Evolutionary conservation across 92 coral and sea anemone genomes (phyloP).

Genomic region (Meandrina meandrites): DNA sequence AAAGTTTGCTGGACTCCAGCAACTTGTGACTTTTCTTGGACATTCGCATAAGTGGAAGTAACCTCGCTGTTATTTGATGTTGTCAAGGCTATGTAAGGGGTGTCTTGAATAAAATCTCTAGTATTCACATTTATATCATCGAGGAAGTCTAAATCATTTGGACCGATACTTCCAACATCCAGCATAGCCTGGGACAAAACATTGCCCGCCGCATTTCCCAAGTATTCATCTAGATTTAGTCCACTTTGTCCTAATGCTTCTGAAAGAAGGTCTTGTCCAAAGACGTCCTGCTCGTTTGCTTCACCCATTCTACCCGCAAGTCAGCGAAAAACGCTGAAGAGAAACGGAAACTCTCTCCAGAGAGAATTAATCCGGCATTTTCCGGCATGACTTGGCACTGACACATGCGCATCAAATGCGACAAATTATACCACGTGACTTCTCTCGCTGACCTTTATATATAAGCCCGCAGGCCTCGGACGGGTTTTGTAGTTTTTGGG

Average conservation of each 20-base stretch:
- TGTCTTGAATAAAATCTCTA: constrained; percentile 8
- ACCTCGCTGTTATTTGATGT: constrained; percentile 6
- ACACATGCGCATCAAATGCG: constrained; percentile 44
- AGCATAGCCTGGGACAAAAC: constrained; percentile 56
- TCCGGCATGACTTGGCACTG: constrained; percentile 48
- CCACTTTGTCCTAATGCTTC: constrained; percentile 88
- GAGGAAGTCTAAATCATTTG: constrained; percentile 43
- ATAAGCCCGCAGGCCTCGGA: no score
- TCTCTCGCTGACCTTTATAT: no score
- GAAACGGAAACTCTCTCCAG: constrained; percentile 52
- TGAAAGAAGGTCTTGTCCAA: constrained; percentile 72
- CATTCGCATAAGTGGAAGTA: constrained; percentile 7
- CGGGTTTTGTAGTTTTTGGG: no score
- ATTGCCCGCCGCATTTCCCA: constrained; percentile 62
- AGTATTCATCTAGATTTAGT: constrained; percentile 70
- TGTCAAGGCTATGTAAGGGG: constrained; percentile 8
- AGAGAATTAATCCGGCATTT: constrained; percentile 37
- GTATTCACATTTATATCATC: constrained; percentile 25
- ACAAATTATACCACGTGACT: background rate
- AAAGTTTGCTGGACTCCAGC: constrained; percentile 43
- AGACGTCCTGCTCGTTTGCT: constrained; percentile 24
- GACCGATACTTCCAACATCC: constrained; percentile 22
- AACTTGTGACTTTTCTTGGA: constrained; percentile 17
- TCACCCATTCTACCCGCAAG: constrained; percentile 71
- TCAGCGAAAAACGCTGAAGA: constrained; percentile 77